Evolutionary conservation across 1,140 invertebrate genomes (phyloP), one percentile per base, ranked within the genome.

Genomic region (Camponotus floridanus): DNA sequence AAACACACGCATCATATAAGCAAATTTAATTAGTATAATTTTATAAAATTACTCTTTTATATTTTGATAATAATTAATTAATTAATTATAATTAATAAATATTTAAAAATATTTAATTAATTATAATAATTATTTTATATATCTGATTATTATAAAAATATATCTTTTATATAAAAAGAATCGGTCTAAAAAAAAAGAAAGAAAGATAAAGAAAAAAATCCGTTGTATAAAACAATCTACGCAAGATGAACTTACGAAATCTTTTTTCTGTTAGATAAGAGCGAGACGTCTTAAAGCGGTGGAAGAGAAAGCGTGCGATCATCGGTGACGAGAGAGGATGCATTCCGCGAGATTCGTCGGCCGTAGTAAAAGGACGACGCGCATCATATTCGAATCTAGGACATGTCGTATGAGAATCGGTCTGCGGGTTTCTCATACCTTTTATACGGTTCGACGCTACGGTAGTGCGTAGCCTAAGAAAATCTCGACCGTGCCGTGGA

Each of bases 241-340:
- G 18, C 48, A 6, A 18, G 48, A 51, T 51, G 9, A 76, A 59
- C 21, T 21, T 21, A 21, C 42, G 13, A 5, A 57, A 55, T 67
- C 15, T 31, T 48, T 18, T 31, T 31, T 62, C 55, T 13, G 26
- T 33, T n/a, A 2, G 15, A 42, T 39, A 15, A 68, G 13, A 36
- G 21, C 13, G 11, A 51, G 15, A 3, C 48, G 1, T 51, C 1
- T 65, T 36, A 45, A 65, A 36, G 36, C 59, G 8, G 36, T 76
- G 42, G 45, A 39, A 67, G 81, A 85, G 81, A 85, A 85, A 85
- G 81, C 74, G 74, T 85, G 81, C 62, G 74, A 85, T 85, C 33
- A 78, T 78, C 81, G 73, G 42, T 31, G 57, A 85, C 81, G 59
- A 64, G 39, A 64, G 39, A 64, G 71, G 59, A 65, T 78, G 48